Evolutionary conservation across 2,113 vertebrate species (phyloP).

Genomic region (Sorex araneus): DNA sequence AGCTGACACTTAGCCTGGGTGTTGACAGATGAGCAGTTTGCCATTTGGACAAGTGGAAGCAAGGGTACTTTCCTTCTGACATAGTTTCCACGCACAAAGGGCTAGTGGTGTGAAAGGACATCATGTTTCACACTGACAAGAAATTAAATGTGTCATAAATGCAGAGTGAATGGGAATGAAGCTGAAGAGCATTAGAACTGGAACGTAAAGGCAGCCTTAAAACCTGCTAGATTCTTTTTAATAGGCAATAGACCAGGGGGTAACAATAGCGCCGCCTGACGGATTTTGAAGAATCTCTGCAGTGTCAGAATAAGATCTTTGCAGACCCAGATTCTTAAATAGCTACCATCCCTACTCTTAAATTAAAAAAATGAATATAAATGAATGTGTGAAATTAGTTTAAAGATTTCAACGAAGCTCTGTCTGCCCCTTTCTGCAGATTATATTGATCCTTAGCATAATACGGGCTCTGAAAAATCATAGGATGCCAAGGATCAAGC

Average conservation of each 20-base stretch:
- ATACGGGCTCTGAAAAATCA: no score
- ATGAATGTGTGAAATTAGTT: not conserved
- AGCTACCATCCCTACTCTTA: not conserved
- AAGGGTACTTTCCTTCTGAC: not conserved
- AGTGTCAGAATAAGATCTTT: not conserved
- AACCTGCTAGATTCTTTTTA: not conserved
- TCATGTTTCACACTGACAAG: not conserved
- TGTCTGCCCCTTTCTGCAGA: not conserved
- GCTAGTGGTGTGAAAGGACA: not conserved
- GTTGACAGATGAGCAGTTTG: conserved; percentile 16
- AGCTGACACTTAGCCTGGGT: not conserved
- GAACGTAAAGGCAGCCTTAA: not conserved
- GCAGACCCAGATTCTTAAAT: not conserved
- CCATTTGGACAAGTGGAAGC: not conserved
- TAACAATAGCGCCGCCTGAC: not conserved
- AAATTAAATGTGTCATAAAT: not conserved
- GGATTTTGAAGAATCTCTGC: not conserved
- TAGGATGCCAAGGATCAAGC: no score
- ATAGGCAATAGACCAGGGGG: not conserved
- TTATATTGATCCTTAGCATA: no score
- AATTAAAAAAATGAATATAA: not conserved
- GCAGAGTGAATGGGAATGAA: not conserved
- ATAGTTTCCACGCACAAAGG: not conserved
- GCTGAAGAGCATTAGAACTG: not conserved
- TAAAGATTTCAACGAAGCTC: not conserved